Conservation (phyloP, 2,888 invertebrate genomes). For the Rugalucina vietnamica region DNA sequence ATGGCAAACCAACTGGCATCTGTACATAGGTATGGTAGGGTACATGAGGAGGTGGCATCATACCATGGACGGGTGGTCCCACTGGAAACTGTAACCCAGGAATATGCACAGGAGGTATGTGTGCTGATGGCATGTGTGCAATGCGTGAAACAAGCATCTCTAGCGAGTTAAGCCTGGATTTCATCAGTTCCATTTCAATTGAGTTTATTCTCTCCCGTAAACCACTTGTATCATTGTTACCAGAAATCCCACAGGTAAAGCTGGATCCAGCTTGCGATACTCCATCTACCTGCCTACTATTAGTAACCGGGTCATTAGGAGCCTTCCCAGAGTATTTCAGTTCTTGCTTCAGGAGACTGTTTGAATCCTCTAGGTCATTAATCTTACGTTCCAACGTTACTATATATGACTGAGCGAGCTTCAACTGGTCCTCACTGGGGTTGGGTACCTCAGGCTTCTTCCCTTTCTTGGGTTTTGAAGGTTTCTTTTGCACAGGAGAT, state of each 20-base stretch:
- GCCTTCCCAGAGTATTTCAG: background rate
- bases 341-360: background rate
- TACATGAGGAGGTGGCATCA: too few relatives aligned
- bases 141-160: too few relatives aligned
- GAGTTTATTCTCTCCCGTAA: background rate
- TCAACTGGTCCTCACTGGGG: background rate
- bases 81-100: too few relatives aligned
- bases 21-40: too few relatives aligned
- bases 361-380: background rate
- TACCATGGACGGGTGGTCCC: too few relatives aligned
- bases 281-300: background rate
- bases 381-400: background rate
- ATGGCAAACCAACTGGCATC: too few relatives aligned
- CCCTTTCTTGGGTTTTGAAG: background rate
- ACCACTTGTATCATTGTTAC: background rate
- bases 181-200: too few relatives aligned
- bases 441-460: background rate
- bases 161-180: too few relatives aligned
- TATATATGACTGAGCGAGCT: background rate
- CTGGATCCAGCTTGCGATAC: background rate
- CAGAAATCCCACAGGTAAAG: background rate
- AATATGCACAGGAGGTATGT: too few relatives aligned
- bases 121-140: too few relatives aligned
- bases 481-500: too few relatives aligned
- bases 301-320: background rate